Evolutionary conservation across 2,113 vertebrate genomes (phyloP).

Genomic region (Eulacestoma nigropectus): DNA sequence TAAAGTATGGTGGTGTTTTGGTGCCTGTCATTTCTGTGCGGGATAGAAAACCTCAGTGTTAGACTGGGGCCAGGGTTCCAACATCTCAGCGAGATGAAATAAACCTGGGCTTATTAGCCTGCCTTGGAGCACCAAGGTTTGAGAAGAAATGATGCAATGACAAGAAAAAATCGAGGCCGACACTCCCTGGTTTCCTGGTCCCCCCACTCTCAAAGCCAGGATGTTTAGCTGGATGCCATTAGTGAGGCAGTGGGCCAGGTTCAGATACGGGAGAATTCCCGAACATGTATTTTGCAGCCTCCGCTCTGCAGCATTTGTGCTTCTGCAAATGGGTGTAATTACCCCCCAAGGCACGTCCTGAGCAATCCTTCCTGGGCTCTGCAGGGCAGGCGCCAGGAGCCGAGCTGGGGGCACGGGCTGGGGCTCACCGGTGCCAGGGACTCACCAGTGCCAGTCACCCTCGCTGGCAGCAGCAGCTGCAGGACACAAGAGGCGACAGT

Average conservation of each 20-base stretch:
- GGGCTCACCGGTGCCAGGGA: too few relatives aligned
- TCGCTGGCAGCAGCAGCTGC: neutral
- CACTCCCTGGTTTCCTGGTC: neutral
- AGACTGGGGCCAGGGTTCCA: neutral
- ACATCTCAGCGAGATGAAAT: neutral
- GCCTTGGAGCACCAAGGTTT: neutral
- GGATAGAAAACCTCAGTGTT: neutral
- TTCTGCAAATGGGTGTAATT: neutral
- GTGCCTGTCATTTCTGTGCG: neutral
- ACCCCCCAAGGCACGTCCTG: accelerated
- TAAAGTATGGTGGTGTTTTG: neutral
- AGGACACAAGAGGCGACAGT: accelerated
- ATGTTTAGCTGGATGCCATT: neutral
- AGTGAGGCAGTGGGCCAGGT: neutral
- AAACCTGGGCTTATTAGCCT: neutral
- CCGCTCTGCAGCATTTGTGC: accelerated
- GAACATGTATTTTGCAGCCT: neutral
- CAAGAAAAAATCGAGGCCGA: neutral
- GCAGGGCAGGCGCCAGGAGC: neutral
- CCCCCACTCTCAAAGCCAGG: neutral
- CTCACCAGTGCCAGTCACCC: neutral
- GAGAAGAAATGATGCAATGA: neutral
- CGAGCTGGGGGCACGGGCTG: neutral
- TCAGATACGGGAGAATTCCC: neutral
- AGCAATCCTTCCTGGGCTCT: neutral